Evolutionary conservation across 1,140 invertebrate genomes (phyloP).

Genomic region (Cyrtorhinus lividipennis): DNA sequence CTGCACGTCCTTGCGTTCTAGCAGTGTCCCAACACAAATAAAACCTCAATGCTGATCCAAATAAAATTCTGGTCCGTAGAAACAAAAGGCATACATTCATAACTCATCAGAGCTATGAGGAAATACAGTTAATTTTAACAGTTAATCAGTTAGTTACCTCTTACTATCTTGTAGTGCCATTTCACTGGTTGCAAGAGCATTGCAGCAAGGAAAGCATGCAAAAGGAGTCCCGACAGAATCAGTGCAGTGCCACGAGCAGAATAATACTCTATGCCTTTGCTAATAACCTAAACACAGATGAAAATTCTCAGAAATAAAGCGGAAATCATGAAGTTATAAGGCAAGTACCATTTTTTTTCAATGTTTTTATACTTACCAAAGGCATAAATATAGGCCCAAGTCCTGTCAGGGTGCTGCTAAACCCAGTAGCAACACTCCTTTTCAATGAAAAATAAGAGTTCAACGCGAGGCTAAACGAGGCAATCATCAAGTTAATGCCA

Average conservation of each 20-base stretch:
- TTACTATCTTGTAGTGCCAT: conserved; percentile 39
- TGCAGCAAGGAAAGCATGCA: conserved; percentile 45
- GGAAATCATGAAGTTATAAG: no score
- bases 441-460: conserved; percentile 53
- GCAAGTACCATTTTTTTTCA: no score
- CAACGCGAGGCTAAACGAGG: conserved; percentile 52
- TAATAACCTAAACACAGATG: conserved; percentile 18
- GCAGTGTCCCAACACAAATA: no score
- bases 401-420: conserved; percentile 52
- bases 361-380: conserved; percentile 31
- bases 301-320: no score
- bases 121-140: not conserved
- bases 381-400: conserved; percentile 60
- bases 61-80: no score
- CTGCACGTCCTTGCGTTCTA: no score
- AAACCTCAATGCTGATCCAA: no score
- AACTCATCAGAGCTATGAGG: not conserved
- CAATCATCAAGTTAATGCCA: conserved; percentile 45
- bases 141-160: not conserved
- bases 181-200: conserved; percentile 47
- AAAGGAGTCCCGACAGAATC: conserved; percentile 42
- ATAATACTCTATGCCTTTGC: conserved; percentile 32
- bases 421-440: conserved; percentile 49
- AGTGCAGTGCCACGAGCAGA: conserved; percentile 47
- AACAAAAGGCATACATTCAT: no score